phyloP scores from a whole-genome alignment of 2,113 vertebrate species.

The Xiphophorus hellerii region DNA sequence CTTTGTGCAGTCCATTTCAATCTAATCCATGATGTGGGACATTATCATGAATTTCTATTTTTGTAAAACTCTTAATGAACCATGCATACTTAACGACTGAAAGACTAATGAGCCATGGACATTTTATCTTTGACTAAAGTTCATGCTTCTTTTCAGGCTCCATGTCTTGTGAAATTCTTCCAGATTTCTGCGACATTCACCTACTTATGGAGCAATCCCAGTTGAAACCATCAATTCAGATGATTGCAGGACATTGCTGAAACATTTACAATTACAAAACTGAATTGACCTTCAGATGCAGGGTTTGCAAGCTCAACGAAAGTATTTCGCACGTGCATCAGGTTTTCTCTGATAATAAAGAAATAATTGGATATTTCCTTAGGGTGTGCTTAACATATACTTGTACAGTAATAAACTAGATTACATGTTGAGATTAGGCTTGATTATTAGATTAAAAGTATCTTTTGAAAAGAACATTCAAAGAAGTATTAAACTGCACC shows the following conservation, averaged over 20 bases:
- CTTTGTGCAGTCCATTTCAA: neutral
- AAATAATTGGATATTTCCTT: too few relatives aligned
- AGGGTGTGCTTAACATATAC: too few relatives aligned
- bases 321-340: neutral
- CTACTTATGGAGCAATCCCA: neutral
- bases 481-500: too few relatives aligned
- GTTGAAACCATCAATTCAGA: slow-evolving; percentile 5
- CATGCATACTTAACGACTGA: neutral
- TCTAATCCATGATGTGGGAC: neutral
- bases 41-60: neutral
- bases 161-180: neutral
- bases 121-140: neutral
- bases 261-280: slow-evolving; percentile 1
- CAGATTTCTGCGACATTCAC: neutral
- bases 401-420: too few relatives aligned
- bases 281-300: neutral
- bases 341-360: neutral
- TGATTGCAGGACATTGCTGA: neutral
- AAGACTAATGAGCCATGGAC: neutral
- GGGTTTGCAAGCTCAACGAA: neutral
- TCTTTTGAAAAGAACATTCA: too few relatives aligned
- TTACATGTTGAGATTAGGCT: too few relatives aligned
- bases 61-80: neutral
- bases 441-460: too few relatives aligned
- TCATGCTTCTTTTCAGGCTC: neutral